Conservation (phyloP, 2,797 vertebrate species). For the Heterohyrax brucei region DNA sequence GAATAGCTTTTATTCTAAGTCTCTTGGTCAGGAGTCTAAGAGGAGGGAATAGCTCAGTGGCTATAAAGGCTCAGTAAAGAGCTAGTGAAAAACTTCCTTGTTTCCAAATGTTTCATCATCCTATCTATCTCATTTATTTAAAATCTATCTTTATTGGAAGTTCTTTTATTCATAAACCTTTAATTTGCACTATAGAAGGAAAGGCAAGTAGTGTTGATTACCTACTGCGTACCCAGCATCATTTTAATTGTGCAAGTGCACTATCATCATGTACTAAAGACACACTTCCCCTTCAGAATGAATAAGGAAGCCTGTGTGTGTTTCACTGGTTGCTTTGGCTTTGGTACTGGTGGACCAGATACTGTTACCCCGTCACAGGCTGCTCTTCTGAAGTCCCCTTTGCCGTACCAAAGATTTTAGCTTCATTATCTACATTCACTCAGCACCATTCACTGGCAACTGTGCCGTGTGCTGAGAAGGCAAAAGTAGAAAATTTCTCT, state of each 20-base stretch:
- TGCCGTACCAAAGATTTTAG: constrained; percentile 70
- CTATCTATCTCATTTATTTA: constrained; percentile 60
- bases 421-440: constrained; percentile 77
- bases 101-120: constrained; percentile 45
- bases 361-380: not conserved
- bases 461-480: not conserved
- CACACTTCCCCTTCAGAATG: constrained; percentile 73
- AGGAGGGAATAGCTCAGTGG: constrained; percentile 13
- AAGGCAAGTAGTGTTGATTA: constrained; percentile 39
- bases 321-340: constrained; percentile 74
- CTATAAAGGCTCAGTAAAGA: constrained; percentile 6
- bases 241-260: constrained; percentile 74
- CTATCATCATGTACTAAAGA: constrained; percentile 66
- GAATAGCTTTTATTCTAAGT: constrained; percentile 30
- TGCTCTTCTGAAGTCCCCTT: constrained; percentile 55
- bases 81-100: not conserved
- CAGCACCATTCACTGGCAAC: not conserved
- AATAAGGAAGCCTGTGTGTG: constrained; percentile 67
- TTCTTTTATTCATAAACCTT: not conserved
- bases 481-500: constrained; percentile 42
- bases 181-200: constrained; percentile 37
- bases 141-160: no score
- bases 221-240: not conserved
- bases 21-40: not conserved
- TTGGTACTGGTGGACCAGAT: constrained; percentile 67